These are phyloP conservation scores for Torymus aiolomorphi DNA, from an alignment of 2,888 invertebrate genomes.

Conservation along the genomic window DNA sequence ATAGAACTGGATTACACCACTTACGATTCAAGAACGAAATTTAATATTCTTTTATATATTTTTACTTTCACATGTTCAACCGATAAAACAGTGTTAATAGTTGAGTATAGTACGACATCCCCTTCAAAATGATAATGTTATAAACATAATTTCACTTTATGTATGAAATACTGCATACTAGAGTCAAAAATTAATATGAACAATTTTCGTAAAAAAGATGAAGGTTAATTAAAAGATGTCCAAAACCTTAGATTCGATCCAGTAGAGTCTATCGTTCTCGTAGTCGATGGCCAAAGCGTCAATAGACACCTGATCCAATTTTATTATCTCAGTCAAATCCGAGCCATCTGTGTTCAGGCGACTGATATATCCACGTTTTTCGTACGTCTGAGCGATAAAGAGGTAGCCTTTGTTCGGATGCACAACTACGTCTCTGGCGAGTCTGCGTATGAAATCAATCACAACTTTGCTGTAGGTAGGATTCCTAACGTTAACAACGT, in stretches of 20 bases:
- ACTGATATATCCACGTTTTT: neutral
- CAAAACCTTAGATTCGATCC: slow-evolving; percentile 23
- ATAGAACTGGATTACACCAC: no score
- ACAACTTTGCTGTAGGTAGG: slow-evolving; percentile 41
- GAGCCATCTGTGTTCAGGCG: slow-evolving; percentile 37
- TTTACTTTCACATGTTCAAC: no score
- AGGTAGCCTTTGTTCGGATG: slow-evolving; percentile 42
- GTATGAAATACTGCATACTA: no score
- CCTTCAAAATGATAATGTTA: no score
- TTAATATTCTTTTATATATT: no score
- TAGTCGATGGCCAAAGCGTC: slow-evolving; percentile 32
- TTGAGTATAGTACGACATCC: no score
- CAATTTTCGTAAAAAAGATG: no score
- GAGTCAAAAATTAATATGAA: no score
- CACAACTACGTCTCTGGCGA: slow-evolving; percentile 3
- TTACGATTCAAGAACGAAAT: no score
- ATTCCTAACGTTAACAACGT: slow-evolving; percentile 24
- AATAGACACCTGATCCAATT: neutral
- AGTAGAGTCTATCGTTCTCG: slow-evolving; percentile 38
- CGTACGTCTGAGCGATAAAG: slow-evolving; percentile 4
- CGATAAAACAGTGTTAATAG: no score
- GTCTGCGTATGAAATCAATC: slow-evolving; percentile 4
- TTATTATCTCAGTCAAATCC: neutral
- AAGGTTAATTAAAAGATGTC: no score
- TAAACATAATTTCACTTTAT: no score